Evolutionary conservation across 2,797 vertebrate genomes (phyloP).

Genomic region (Gobionotothen gibberifrons): DNA sequence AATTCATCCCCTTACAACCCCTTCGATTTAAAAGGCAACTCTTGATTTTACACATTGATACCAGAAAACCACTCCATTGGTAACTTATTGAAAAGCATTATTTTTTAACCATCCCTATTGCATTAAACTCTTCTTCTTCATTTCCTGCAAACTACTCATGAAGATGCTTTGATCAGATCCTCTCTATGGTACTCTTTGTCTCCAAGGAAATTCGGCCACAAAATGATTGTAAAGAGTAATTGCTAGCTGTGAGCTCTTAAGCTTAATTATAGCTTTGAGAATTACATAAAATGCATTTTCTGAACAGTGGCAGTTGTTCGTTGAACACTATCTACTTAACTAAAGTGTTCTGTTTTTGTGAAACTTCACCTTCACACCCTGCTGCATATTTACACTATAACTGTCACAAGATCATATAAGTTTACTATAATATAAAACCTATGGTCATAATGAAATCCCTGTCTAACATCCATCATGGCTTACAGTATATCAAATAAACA

Average conservation of each 20-base stretch:
- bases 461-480: neutral
- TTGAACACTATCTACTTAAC: neutral
- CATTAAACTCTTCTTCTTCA: neutral
- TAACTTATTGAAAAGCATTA: neutral
- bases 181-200: neutral
- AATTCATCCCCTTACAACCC: too few relatives aligned
- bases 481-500: too few relatives aligned
- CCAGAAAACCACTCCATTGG: neutral
- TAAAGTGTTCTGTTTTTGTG: neutral
- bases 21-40: too few relatives aligned
- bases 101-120: neutral
- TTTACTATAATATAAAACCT: neutral
- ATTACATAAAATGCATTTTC: neutral
- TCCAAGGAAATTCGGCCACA: neutral
- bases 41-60: too few relatives aligned
- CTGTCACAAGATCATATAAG: neutral
- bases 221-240: neutral
- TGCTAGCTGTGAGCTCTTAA: neutral
- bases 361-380: neutral
- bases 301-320: neutral
- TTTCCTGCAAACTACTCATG: neutral
- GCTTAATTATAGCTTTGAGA: slow-evolving; percentile 5
- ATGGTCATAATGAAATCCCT: neutral
- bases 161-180: neutral
- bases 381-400: neutral